Base-by-base conservation (phyloP, 1,140 invertebrate species). In the Cherax destructor region DNA sequence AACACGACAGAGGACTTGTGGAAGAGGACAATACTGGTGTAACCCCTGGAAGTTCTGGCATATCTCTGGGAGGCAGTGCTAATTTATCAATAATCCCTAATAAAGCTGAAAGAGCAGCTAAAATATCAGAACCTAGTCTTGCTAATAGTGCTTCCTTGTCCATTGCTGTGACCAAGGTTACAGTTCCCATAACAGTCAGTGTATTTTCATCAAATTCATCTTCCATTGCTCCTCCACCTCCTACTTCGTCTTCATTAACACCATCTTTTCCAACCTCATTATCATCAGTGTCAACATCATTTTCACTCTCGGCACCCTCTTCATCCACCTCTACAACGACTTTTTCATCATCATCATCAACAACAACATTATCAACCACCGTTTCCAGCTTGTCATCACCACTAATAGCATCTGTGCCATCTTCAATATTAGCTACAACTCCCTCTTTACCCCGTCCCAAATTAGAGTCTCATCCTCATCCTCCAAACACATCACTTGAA, bases 61-160 rank as follows among this genome's bases (percentile, higher is more conserved):
- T 83, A 9, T 52, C 52, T 21, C 74, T 83, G 59, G 81, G 78
- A 88, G 74, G 50, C 52, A 83, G 83, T 77, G 77, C 72, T 83
- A 74, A 59, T 13, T 41, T n/a, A 9, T 79, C 72, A 49, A 30
- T 84, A 50, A 49, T 56, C n/a, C 52, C 56, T 16, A 84, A 77
- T 49, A 89, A 85, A 50, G 61, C 72, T 11, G 85, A 87, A 56
- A 83, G 83, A 69, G 79, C 85, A 81, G 72, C 78, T 52, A 86
- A 87, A 90, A 52, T 88, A 65, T 83, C 86, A 41, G 92, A 92
- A 56, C 65, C 91, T 49, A 86, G 74, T 86, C 52, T 61, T 79
- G 83, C 24, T 72, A 78, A 83, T 56, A 81, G 77, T 91, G 80
- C 87, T 24, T 83, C 88, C 61, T 80, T 83, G 56, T 52, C 80